Evolutionary conservation across 2,888 invertebrate species (phyloP), one percentile per base, ranked within the genome.

Genomic region (Rhogogaster chlorosoma): DNA sequence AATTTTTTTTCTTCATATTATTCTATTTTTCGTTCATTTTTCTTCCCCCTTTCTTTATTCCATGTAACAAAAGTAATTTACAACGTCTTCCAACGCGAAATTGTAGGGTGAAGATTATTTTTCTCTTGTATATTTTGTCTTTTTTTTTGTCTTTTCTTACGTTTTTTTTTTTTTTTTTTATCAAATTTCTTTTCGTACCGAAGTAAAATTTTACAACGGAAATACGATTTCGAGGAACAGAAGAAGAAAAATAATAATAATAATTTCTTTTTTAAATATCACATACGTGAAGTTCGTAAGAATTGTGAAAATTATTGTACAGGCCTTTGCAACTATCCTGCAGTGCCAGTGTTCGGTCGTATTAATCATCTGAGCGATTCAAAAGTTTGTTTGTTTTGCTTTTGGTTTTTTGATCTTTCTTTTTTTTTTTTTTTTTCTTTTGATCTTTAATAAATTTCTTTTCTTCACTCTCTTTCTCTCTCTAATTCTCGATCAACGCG

Each of bases 291-390:
- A 53, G 0, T n/a, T 53, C 57, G 57, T 7, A 15, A 36, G 18
- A 29, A 36, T 71, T n/a, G 70, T 36, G 70, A 71, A 38, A 18
- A 71, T 71, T 38, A 53, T 53, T 53, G 18, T 53, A 38, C 36
- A 71, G 12, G 36, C 29, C 18, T 36, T n/a, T 38, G 42, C 73
- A 42, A 73, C 26, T 73, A 22, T 42, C 22, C 42, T 12, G 26
- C 73, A 73, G 73, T 73, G 73, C 22, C 10, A 22, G 71, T 22
- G 22, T 26, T 73, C 71, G 71, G 26, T 29, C 61, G 61, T 61
- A 61, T 61, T 12, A 61, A 22, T 61, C 26, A 22, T 61, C 26
- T 12, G 61, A 61, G 61, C 12, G 61, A 61, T 61, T 61, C 3
- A 61, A 61, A 61, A 61, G 61, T 22, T 32, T 32, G 15, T 32